These are phyloP conservation scores for Muntiacus muntjak DNA, from an alignment of 2,113 vertebrate genomes.

Conservation along the genomic window DNA sequence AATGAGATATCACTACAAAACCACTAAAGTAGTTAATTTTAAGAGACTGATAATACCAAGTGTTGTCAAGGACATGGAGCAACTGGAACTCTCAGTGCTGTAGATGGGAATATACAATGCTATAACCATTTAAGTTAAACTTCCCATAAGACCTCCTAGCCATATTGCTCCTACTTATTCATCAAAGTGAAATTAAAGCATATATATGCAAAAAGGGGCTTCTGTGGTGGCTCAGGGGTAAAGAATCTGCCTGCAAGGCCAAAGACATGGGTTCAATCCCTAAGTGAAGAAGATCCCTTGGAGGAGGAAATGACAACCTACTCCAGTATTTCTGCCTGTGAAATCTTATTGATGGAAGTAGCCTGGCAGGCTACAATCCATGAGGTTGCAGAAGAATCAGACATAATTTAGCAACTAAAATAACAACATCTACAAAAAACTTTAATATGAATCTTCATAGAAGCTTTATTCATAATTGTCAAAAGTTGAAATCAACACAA, in stretches of 20 bases:
- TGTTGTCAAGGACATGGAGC: neutral
- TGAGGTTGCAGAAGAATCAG: neutral
- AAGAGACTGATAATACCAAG: neutral
- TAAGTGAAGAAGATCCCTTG: neutral
- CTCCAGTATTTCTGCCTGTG: neutral
- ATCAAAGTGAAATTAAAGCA: neutral
- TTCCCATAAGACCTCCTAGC: neutral
- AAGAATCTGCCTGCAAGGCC: neutral
- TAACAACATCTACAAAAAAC: neutral
- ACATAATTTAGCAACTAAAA: neutral
- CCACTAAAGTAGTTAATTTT: neutral
- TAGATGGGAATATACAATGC: neutral
- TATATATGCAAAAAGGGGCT: neutral
- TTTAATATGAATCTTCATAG: neutral
- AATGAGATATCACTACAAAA: neutral
- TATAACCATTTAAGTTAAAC: neutral
- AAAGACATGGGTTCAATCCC: neutral
- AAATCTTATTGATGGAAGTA: neutral
- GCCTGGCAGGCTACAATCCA: neutral
- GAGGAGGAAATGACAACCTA: neutral
- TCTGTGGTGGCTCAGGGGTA: neutral
- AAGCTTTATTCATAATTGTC: neutral
- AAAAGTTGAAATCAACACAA: neutral
- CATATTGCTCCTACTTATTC: neutral
- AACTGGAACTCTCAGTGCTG: neutral